A percentile compares a stretch with the other conserved stretches of the same genome.
Conservation (phyloP, 2,113 vertebrate species). For the Hyla sarda region DNA sequence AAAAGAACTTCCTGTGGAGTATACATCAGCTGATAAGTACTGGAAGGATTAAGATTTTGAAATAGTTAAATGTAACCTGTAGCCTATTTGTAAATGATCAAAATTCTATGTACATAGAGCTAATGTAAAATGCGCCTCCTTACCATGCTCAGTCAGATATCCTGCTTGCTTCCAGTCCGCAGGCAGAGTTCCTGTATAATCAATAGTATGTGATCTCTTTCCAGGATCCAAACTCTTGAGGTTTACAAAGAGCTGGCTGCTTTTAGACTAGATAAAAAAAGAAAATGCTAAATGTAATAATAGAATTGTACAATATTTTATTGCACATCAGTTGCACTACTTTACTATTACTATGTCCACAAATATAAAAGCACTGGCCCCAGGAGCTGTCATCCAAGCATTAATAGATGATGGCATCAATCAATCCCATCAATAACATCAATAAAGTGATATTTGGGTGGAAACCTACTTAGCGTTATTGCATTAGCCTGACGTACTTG, state of each 20-base stretch:
- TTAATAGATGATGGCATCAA: not conserved
- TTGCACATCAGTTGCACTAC: not conserved
- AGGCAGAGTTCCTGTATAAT: conserved; percentile 85
- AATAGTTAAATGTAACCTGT: too few species aligned
- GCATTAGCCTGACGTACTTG: not conserved
- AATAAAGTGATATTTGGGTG: not conserved
- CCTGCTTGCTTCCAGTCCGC: conserved; percentile 93
- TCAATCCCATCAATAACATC: not conserved
- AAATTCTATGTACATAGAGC: not conserved
- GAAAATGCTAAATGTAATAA: not conserved
- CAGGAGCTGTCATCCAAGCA: not conserved
- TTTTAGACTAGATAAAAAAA: conserved; percentile 76
- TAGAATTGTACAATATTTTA: not conserved
- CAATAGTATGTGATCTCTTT: conserved; percentile 73
- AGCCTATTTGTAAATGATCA: not conserved
- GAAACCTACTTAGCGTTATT: not conserved
- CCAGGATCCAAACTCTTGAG: conserved; percentile 83
- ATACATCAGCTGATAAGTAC: too few species aligned
- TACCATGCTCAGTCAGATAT: conserved; percentile 90
- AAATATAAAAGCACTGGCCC: not conserved
- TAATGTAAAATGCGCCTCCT: conserved; percentile 64
- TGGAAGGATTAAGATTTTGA: too few species aligned
- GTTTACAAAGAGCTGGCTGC: conserved; percentile 85
- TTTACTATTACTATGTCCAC: not conserved
- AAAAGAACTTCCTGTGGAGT: too few species aligned